A percentile compares a stretch with the other conserved stretches of the same genome.
Conservation (phyloP, 2,113 vertebrate species). For the Spilogale gracilis region DNA sequence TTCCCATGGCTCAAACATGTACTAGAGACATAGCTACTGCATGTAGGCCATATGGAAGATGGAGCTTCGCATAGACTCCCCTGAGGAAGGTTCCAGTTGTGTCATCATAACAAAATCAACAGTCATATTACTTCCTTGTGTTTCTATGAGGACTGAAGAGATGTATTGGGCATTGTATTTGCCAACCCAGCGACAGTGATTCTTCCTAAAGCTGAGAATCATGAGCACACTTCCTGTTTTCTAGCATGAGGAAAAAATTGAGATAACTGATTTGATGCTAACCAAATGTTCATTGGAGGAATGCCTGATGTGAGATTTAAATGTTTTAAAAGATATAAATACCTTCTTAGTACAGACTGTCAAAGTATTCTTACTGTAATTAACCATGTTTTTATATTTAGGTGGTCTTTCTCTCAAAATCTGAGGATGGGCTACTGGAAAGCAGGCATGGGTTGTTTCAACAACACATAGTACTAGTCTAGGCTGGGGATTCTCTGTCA, state of each 20-base stretch:
- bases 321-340: not conserved
- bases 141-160: not conserved
- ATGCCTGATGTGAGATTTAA: not conserved
- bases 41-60: not conserved
- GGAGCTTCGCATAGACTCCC: not conserved
- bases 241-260: not conserved
- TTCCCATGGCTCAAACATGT: not conserved
- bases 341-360: not conserved
- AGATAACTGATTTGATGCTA: not conserved
- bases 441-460: not conserved
- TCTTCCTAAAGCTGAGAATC: not conserved
- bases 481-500: not conserved
- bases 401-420: not conserved
- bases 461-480: not conserved
- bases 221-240: not conserved
- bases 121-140: not conserved
- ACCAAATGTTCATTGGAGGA: not conserved
- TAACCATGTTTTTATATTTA: slow-evolving; percentile 42
- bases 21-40: not conserved
- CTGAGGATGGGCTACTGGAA: not conserved
- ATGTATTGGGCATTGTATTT: not conserved
- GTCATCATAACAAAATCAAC: not conserved
- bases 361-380: slow-evolving; percentile 8
- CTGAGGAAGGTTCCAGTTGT: not conserved
- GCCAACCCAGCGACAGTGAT: not conserved